Conservation (phyloP, 2,113 vertebrate genomes). For the Phrynocephalus versicolor region DNA sequence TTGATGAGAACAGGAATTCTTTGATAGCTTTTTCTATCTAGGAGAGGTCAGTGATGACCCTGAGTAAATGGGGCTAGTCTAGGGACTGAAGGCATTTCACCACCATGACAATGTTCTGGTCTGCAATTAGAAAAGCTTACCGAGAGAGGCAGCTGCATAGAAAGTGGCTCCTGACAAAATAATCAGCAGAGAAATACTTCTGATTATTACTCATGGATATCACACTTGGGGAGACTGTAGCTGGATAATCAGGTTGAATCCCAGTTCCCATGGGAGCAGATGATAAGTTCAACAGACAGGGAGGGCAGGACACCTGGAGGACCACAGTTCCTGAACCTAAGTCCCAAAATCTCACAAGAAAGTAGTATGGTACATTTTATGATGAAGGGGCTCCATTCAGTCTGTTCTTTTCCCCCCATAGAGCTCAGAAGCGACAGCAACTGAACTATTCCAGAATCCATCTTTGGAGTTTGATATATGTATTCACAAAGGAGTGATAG, state of each 20-base stretch:
- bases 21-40: too few species aligned
- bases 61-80: too few species aligned
- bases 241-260: too few species aligned
- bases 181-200: too few species aligned
- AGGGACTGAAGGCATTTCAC: too few species aligned
- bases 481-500: conserved; percentile 70
- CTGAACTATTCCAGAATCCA: conserved; percentile 39
- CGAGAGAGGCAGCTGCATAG: neutral
- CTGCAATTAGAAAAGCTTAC: neutral
- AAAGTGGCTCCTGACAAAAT: neutral
- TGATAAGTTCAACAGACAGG: neutral
- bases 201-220: too few species aligned
- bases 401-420: conserved; percentile 50
- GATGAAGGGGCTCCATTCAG: conserved; percentile 9
- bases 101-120: neutral
- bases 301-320: neutral
- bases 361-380: neutral
- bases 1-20: too few species aligned
- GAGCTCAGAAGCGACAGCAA: conserved; percentile 34
- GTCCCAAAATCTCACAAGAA: neutral
- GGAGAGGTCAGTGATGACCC: too few species aligned
- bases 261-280: neutral
- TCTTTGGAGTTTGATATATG: conserved; percentile 51
- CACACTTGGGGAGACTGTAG: too few species aligned
- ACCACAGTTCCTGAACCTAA: neutral